Conservation (phyloP, 2,888 invertebrate genomes). For the Agrotis exclamationis region DNA sequence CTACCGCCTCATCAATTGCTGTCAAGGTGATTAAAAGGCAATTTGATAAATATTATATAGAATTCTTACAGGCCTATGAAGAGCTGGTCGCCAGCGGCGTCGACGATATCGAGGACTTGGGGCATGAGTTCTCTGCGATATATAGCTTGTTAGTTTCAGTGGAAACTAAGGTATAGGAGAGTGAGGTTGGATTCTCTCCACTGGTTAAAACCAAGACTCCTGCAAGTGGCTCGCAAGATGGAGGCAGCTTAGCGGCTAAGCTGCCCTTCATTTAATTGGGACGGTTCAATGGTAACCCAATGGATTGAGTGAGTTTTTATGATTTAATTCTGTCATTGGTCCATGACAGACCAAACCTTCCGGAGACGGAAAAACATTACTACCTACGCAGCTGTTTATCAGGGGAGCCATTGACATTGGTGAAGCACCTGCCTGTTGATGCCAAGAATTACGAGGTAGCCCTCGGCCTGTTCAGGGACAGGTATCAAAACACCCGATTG, state of each 20-base stretch:
- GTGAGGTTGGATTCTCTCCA: background rate
- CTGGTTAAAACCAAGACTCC: background rate
- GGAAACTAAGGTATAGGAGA: background rate
- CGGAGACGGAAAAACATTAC: background rate
- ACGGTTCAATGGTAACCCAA: background rate
- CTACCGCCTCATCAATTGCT: slow-evolving; percentile 1
- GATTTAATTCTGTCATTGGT: background rate
- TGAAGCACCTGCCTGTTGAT: background rate
- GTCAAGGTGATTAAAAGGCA: slow-evolving; percentile 1
- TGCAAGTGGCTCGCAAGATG: background rate
- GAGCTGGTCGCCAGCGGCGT: background rate
- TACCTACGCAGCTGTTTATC: background rate
- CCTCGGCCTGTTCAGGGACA: background rate
- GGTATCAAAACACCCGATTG: background rate
- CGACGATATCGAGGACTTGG: background rate
- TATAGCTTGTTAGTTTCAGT: background rate
- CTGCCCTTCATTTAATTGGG: slow-evolving; percentile 1
- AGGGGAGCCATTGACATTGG: background rate
- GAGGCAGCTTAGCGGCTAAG: background rate
- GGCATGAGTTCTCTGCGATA: background rate
- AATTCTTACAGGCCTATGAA: slow-evolving; percentile 4
- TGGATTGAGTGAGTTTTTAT: slow-evolving; percentile 1
- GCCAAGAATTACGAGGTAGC: slow-evolving; percentile 3
- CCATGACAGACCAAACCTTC: slow-evolving; percentile 1
- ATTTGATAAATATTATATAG: slow-evolving; percentile 2